Base-by-base conservation (phyloP, 2,888 invertebrate genomes). In the Nudaria mundana region DNA sequence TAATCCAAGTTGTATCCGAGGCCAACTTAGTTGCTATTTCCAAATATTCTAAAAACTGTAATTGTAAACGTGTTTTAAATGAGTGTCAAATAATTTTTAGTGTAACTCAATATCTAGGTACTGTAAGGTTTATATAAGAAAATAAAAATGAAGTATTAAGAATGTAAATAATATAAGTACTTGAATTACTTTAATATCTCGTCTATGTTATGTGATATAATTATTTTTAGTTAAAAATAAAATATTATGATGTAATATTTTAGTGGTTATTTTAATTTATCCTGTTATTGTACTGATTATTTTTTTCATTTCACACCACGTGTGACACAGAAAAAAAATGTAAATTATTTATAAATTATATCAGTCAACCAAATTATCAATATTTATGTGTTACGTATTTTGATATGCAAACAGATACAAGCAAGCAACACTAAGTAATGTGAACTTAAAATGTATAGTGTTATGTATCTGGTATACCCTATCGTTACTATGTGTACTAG, bases 161-260 rank as follows among this genome's bases (percentile, higher is more conserved):
- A 59, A 43, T 53, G 37, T 54, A 52, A 47, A 51, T 48, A 56
- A 35, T 37, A 39, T 42, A 25, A 40, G 40, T 40, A 28, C 46
- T 54, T 48, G n/a, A 61, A 60, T 64, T 48, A 69, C 67, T 70
- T 65, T 39, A 53, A 57, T 63, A 68, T 59, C 52, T 71, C 65
- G 66, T 75, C 74, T 76, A 67, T 76, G 68, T 76, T 75, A 73
- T 76, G 76, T 77, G 74, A 75, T 72, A 70, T 45, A 54, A n/a
- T n/a, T n/a, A n/a, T n/a, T n/a, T n/a, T n/a, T 70, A 67, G 63
- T 49, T 70, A 66, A 50, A 39, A 54, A 54, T 46, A 48, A 40
- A 37, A 28, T 37, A 40, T 23, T 41, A 30, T 32, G 29, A 39
- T 50, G 33, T 29, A 40, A 40, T 25, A 43, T 31, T 32, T 30